These are phyloP conservation scores for Apantesis nais DNA, from an alignment of 2,888 invertebrate genomes.

Conservation along the genomic window DNA sequence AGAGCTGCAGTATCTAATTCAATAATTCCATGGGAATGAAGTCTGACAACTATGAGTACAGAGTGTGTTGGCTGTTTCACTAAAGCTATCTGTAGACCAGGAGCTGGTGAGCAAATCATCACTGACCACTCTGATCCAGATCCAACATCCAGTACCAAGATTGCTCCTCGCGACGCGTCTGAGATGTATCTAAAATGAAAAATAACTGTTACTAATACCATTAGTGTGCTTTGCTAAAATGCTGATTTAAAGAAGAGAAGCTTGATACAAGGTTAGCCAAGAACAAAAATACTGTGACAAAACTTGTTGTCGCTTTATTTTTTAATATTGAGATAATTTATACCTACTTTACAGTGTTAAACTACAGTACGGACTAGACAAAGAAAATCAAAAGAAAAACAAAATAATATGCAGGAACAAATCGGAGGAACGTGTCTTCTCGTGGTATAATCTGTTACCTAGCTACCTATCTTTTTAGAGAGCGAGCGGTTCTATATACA, in stretches of 20 bases:
- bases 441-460: too few species aligned
- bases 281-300: too few species aligned
- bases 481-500: too few species aligned
- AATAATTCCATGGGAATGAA: conserved; percentile 87
- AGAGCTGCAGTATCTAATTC: conserved; percentile 88
- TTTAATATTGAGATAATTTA: too few species aligned
- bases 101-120: conserved; percentile 83
- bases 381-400: too few species aligned
- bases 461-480: too few species aligned
- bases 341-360: too few species aligned
- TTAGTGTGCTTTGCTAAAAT: background rate
- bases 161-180: conserved; percentile 89
- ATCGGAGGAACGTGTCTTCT: too few species aligned
- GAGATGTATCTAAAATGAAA: conserved; percentile 82
- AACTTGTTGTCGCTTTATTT: too few species aligned
- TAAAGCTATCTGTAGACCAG: conserved; percentile 89
- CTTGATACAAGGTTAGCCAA: too few species aligned
- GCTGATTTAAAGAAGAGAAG: background rate
- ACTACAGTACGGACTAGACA: too few species aligned
- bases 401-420: too few species aligned
- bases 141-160: conserved; percentile 88
- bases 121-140: conserved; percentile 87
- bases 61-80: conserved; percentile 85
- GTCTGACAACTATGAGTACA: conserved; percentile 87
- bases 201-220: background rate